Percentiles rank a stretch among this genome's conserved stretches.
phyloP scores from a whole-genome alignment of 2,888 invertebrate species.

The Drosophila subquinaria region DNA sequence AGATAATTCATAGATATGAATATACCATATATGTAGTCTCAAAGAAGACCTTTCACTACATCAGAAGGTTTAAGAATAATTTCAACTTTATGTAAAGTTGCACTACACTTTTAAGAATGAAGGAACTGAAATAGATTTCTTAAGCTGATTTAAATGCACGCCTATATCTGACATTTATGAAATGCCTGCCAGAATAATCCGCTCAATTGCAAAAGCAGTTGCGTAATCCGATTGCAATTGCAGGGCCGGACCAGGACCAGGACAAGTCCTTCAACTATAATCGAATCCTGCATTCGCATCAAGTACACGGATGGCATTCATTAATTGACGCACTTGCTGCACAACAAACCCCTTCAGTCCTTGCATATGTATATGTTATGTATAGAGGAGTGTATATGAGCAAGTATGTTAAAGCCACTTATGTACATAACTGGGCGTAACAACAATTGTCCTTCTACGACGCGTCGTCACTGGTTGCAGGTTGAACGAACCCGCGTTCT shows the following conservation, averaged over 20 bases:
- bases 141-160: slow-evolving; percentile 1
- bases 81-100: neutral
- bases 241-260: too few relatives aligned
- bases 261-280: slow-evolving; percentile 12
- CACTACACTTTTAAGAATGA: neutral
- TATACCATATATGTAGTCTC: too few relatives aligned
- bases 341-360: slow-evolving; percentile 25
- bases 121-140: neutral
- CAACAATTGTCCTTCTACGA: slow-evolving; percentile 65
- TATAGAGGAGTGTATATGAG: neutral
- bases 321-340: slow-evolving; percentile 66
- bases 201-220: neutral
- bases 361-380: slow-evolving; percentile 5
- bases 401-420: slow-evolving; percentile 20
- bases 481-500: slow-evolving; percentile 67
- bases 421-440: neutral
- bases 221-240: slow-evolving; percentile 6
- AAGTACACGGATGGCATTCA: slow-evolving; percentile 33
- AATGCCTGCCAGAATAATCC: slow-evolving; percentile 1
- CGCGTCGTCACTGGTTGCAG: slow-evolving; percentile 28
- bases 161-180: slow-evolving; percentile 2
- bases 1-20: too few relatives aligned
- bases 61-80: too few relatives aligned
- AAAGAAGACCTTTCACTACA: too few relatives aligned
- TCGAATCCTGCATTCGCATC: slow-evolving; percentile 32